Evolutionary conservation across 2,113 vertebrate species (phyloP), one percentile per base, ranked within the genome.

Genomic region (Taurulus bubalis): DNA sequence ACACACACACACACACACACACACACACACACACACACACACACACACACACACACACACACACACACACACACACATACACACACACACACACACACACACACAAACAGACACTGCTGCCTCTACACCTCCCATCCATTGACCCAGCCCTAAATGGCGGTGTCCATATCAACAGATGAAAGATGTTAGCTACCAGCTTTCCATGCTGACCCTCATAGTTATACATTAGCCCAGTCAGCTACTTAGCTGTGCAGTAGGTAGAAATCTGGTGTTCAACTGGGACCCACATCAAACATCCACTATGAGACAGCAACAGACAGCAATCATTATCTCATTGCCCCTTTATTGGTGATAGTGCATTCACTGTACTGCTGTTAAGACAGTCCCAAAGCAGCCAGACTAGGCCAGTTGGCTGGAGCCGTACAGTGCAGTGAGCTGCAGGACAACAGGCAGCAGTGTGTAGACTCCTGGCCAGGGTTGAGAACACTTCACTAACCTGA

Each of bases 401-500:
- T 34, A 10, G 82, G 74, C 59, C 88, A 80, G 55, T 82, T 88
- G 85, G 87, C 85, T 77, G 40, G 55, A 86, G 70, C 58, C 12
- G 5, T 59, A 60, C 71, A 36, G 71, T 62, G 78, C 86, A 63
- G 76, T 55, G 82, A 84, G 83, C 74, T 49, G 8, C 79, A 63
- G 80, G 83, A 90, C 87, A 86, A 84, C 85, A 90, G 80, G 77
- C 91, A 89, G 89, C 78, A 85, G 82, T 86, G 84, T 91, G 90
- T 36, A n/a, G 87, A 85, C 81, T 89, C 77, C 88, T 83, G 87
- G 89, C 90, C 85, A 82, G 81, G 82, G 79, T 87, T 91, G 92
- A 91, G 88, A 94, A 93, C 91, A 93, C 90, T 94, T 94, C 84
- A 90, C 93, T 94, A 94, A 94, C 93, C 89, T 90, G 93, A 93